Percentiles rank a stretch among this genome's conserved stretches.
Evolutionary conservation across 2,888 invertebrate genomes (phyloP).

Genomic region (Drosophila austrosaltans): DNA sequence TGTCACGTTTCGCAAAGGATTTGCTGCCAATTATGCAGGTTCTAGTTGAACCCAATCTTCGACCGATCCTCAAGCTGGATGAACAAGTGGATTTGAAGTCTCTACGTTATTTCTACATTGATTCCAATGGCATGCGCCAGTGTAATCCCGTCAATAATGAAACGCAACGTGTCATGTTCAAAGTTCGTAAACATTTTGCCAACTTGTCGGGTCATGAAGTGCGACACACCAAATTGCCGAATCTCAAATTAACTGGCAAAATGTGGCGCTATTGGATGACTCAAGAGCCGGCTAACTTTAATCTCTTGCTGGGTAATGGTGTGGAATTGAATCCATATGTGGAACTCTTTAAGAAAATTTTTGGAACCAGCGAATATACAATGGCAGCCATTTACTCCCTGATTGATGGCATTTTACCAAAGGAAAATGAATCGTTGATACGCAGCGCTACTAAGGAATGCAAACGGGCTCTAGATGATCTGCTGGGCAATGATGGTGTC

Average conservation of each 20-base stretch:
- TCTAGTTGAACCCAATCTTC: conserved; percentile 84
- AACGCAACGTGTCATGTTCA: conserved; percentile 86
- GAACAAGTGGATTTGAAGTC: conserved; percentile 86
- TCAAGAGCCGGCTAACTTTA: conserved; percentile 87
- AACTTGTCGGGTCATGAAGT: conserved; percentile 78
- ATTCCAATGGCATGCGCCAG: conserved; percentile 89
- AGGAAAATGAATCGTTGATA: conserved; percentile 87
- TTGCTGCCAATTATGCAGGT: conserved; percentile 89
- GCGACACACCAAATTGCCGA: conserved; percentile 76
- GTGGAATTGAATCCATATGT: conserved; percentile 84
- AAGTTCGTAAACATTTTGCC: conserved; percentile 84
- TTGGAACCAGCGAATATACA: conserved; percentile 87
- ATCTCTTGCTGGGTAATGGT: conserved; percentile 87
- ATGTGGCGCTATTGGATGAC: conserved; percentile 92
- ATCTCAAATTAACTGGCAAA: conserved; percentile 84
- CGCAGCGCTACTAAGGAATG: conserved; percentile 85
- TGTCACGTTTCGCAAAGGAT: conserved; percentile 91
- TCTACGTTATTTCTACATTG: conserved; percentile 90
- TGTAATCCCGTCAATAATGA: conserved; percentile 89
- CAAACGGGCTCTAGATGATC: conserved; percentile 86
- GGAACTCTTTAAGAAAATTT: conserved; percentile 86
- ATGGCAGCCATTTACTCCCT: conserved; percentile 88
- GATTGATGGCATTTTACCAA: conserved; percentile 87
- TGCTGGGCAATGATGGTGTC: conserved; percentile 91
- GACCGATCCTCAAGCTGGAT: conserved; percentile 86